Evolutionary conservation across 2,797 vertebrate species (phyloP), one percentile per base, ranked within the genome.

Genomic region (Basileuterus tristriatus): DNA sequence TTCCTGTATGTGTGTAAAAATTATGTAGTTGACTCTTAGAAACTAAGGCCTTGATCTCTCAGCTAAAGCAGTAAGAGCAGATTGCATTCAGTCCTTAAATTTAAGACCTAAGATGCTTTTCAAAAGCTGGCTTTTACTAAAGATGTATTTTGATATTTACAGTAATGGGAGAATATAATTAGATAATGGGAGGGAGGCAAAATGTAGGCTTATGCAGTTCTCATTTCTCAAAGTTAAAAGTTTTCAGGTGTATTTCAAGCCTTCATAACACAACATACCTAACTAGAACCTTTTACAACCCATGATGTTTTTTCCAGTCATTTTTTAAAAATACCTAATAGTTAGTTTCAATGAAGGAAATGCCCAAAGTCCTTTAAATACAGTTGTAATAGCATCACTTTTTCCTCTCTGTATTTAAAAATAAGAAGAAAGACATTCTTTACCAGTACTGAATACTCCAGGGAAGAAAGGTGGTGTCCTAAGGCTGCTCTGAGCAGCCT

Each of bases 141-240:
- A 81, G 19, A 13, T 41, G 9, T 70, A n/a, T 89, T 91, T 93
- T 86, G 65, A 9, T 70, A 81, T 53, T 89, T 83, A 37, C 27
- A n/a, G 16, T 86, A 85, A 75, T 32, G 14, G 18, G 16, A 15
- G 14, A 87, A 36, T 80, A 56, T 49, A 63, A 76, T 69, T 89
- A 67, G 50, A 19, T 47, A 62, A 14, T 3, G 11, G 19, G 23
- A 10, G 23, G 3, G 8, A 11, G 15, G 1, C 1, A 11, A 43
- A 64, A 43, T 27, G 11, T 29, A 29, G 15, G 6, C 36, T 60
- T 58, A 21, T 16, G 21, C 39, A 65, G 18, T 71, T 83, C 71
- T 55, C 17, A 29, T 49, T 83, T 82, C 52, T 72, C 34, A 76
- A 41, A 76, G 46, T 46, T 78, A 49, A 21, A 83, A 59, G 30